phyloP scores from a whole-genome alignment of 2,888 invertebrate species.

The Helleia helle region DNA sequence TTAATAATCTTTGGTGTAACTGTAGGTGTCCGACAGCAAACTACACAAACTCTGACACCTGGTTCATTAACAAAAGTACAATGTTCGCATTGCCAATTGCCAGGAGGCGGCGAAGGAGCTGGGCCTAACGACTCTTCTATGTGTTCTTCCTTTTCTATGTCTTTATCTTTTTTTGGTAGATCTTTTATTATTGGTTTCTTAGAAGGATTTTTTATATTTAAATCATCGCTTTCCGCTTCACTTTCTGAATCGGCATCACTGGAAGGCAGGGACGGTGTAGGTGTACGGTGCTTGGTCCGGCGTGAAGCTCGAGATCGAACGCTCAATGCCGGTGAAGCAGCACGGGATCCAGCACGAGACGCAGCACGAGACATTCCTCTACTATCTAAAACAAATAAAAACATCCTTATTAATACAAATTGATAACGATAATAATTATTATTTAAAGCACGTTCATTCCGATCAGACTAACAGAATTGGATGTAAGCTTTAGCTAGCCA shows the following conservation, averaged over 20 bases:
- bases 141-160: slow-evolving; percentile 19
- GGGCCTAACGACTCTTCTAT: slow-evolving; percentile 45
- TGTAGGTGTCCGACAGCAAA: slow-evolving; percentile 89
- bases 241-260: slow-evolving; percentile 78
- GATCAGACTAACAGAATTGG: no score
- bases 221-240: slow-evolving; percentile 41
- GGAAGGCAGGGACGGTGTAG: slow-evolving; percentile 55
- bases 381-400: slow-evolving; percentile 42
- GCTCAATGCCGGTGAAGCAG: slow-evolving; percentile 80
- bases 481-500: no score
- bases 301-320: slow-evolving; percentile 80
- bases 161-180: background rate
- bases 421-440: no score
- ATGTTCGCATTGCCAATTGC: slow-evolving; percentile 90
- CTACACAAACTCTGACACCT: slow-evolving; percentile 84
- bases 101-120: slow-evolving; percentile 67
- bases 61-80: slow-evolving; percentile 91
- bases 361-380: slow-evolving; percentile 59
- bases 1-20: slow-evolving; percentile 37
- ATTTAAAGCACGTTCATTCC: no score
- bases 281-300: slow-evolving; percentile 48
- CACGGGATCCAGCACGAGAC: slow-evolving; percentile 77
- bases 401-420: no score
- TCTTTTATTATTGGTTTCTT: background rate
- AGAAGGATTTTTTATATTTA: slow-evolving; percentile 4